Base-by-base conservation (phyloP, 2,888 invertebrate species). In the Cheilosia variabilis region DNA sequence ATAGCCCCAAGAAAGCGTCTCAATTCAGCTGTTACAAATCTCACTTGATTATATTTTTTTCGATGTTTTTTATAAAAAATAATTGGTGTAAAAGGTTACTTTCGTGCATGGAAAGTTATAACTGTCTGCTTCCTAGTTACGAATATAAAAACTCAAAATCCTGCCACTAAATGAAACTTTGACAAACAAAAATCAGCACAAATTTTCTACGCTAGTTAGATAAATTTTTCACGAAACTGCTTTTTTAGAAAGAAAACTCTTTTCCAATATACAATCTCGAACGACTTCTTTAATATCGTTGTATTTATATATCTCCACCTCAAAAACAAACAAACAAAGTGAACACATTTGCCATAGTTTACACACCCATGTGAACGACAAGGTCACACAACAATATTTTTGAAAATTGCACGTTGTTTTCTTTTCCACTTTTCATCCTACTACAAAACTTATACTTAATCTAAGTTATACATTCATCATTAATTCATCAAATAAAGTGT, bases 171-270 rank as follows among this genome's bases (percentile, higher is more conserved):
- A 75, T 34, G 31, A 53, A 73, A 66, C n/a, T 31, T 52, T 60
- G 22, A n/a, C 53, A 52, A 63, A 45, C 27, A 37, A 50, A 62
- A 75, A 68, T 34, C 43, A 71, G 71, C 72, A 83, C 72, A 83
- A 78, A 68, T 78, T 78, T 83, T 63, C 52, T 63, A 83, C 34
- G 62, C 66, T 75, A 81, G 62, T 41, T 41, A 60, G 3, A 60
- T 57, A 57, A 13, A 34, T 15, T 22, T 24, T 71, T 65, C 50
- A 15, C 13, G 60, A 34, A 19, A 17, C 4, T 13, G 41, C 41
- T 13, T 53, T 68, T 45, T 19, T 13, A n/a, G 37, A 19, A 47
- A 1, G 17, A 57, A 69, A 50, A 34, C 22, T 17, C 27, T 43
- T 22, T 62, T 53, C 17, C 19, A 31, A 55, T 19, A 63, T 37